Percentiles rank a stretch among this genome's conserved stretches.
Conservation (phyloP, 30 jellyfish, hydroid and myxozoan species). For the Euphysa ruthae region DNA sequence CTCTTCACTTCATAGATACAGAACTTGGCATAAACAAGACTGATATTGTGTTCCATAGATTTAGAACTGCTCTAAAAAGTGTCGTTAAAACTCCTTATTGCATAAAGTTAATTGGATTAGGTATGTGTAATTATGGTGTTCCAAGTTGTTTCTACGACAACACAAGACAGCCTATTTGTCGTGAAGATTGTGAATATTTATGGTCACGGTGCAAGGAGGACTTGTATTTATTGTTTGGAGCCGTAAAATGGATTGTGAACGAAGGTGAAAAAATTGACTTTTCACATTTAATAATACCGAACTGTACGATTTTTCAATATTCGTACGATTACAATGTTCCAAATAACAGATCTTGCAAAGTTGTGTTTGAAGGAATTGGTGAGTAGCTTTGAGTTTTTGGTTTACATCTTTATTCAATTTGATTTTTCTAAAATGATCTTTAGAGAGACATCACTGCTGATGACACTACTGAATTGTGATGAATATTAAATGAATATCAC, state of each 20-base stretch:
- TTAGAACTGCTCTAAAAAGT: neutral
- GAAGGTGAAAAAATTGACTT: constrained; percentile 4
- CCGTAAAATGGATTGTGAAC: neutral
- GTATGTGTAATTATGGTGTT: constrained; percentile 20
- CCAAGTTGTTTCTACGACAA: constrained; percentile 4
- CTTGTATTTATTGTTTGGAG: neutral
- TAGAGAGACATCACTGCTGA: too few relatives aligned
- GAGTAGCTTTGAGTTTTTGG: neutral
- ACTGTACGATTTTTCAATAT: neutral
- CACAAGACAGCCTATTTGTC: neutral
- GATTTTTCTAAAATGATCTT: too few relatives aligned
- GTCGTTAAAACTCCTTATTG: neutral
- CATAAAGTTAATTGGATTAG: neutral
- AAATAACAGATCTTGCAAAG: neutral
- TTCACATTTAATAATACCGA: constrained; percentile 1
- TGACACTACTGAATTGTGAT: too few relatives aligned
- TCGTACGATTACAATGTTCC: neutral
- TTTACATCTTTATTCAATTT: too few relatives aligned
- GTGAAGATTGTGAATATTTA: constrained; percentile 28
- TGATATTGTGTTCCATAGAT: neutral
- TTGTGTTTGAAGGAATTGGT: constrained; percentile 2
- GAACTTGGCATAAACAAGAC: constrained; percentile 5
- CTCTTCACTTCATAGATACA: neutral
- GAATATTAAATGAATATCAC: too few relatives aligned
- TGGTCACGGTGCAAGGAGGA: neutral